phyloP scores from a whole-genome alignment of 1,140 invertebrate genomes.

The Maconellicoccus hirsutus region DNA sequence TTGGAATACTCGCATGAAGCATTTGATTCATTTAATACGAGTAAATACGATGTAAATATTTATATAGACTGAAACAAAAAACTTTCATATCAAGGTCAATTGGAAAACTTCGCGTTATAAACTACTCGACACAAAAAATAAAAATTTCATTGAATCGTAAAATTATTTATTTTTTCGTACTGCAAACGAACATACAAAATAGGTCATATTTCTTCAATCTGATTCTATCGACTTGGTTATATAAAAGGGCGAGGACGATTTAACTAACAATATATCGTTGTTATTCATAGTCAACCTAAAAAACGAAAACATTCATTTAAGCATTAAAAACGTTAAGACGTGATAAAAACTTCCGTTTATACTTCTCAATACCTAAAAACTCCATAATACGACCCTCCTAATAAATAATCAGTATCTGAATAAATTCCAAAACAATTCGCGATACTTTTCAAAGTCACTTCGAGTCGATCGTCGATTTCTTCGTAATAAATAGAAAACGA shows the following conservation, averaged over 20 bases:
- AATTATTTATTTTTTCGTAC: too few species aligned
- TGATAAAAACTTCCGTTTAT: not conserved
- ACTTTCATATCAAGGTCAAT: too few species aligned
- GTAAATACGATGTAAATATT: too few species aligned
- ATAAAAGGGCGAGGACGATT: not conserved
- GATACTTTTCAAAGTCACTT: not conserved
- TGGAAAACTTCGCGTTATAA: too few species aligned
- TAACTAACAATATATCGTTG: not conserved
- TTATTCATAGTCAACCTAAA: conserved; percentile 8
- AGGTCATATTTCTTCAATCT: not conserved
- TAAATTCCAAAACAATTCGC: conserved; percentile 11
- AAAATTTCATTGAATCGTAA: too few species aligned
- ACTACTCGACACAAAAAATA: too few species aligned
- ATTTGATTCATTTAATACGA: too few species aligned
- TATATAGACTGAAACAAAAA: too few species aligned
- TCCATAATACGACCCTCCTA: conserved; percentile 15
- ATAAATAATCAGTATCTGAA: not conserved
- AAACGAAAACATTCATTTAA: not conserved
- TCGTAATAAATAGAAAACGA: not conserved
- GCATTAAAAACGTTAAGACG: not conserved
- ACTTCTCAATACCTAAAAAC: conserved; percentile 12
- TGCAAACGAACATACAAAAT: too few species aligned
- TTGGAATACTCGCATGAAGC: too few species aligned
- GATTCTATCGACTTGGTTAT: not conserved
- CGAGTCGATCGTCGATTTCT: not conserved